Conservation (phyloP, 1,140 invertebrate genomes). For the Homalodisca vitripennis region DNA sequence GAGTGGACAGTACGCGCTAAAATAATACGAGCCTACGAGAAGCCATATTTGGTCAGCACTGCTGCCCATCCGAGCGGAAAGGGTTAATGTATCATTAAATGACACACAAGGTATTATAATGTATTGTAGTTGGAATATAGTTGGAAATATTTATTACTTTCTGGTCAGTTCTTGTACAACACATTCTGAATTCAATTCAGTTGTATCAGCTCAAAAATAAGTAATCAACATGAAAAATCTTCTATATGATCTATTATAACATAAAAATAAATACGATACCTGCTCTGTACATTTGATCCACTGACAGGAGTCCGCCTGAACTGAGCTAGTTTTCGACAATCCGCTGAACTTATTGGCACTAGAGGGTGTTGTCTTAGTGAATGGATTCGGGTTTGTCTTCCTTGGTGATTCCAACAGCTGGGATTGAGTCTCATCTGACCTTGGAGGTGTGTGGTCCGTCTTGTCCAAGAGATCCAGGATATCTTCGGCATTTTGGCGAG, state of each 20-base stretch:
- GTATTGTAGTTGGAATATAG: too few relatives aligned
- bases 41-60: too few relatives aligned
- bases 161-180: too few relatives aligned
- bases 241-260: not conserved
- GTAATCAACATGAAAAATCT: not conserved
- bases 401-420: slow-evolving; percentile 22
- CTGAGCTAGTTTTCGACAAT: slow-evolving; percentile 31
- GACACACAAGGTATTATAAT: too few relatives aligned
- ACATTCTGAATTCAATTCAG: too few relatives aligned
- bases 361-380: slow-evolving; percentile 29
- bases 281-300: slow-evolving; percentile 29
- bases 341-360: slow-evolving; percentile 35
- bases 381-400: slow-evolving; percentile 2
- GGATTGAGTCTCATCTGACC: not conserved
- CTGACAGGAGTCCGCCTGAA: slow-evolving; percentile 33
- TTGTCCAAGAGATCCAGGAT: not conserved
- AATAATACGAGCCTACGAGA: too few relatives aligned
- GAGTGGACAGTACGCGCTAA: too few relatives aligned
- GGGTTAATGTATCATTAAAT: too few relatives aligned
- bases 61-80: too few relatives aligned
- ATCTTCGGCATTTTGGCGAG: not conserved
- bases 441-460: slow-evolving; percentile 4
- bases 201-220: too few relatives aligned
- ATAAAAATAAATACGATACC: slow-evolving; percentile 7
- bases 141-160: too few relatives aligned